Evolutionary conservation across 2,797 vertebrate species (phyloP).

Genomic region (Apogon talboti): DNA sequence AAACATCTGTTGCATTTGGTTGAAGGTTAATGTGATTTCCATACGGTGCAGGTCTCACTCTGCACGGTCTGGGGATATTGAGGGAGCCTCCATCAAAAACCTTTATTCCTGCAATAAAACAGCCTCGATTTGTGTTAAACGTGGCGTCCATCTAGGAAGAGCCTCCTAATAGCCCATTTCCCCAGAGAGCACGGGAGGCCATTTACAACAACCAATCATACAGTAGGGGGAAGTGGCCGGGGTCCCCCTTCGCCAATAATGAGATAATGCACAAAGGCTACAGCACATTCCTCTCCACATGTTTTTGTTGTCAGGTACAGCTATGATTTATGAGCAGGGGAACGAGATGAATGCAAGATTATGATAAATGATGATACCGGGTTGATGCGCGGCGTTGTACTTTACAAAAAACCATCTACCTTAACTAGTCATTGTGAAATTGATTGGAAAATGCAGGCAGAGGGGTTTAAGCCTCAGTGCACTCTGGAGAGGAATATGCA

Average conservation of each 20-base stretch:
- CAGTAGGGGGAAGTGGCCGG: constrained; percentile 13
- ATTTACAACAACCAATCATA: constrained; percentile 57
- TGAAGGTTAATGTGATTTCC: constrained; percentile 17
- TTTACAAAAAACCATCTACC: constrained; percentile 10
- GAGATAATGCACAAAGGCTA: constrained; percentile 55
- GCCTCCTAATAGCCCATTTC: constrained; percentile 58
- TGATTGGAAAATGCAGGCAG: constrained; percentile 29
- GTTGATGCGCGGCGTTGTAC: constrained; percentile 14
- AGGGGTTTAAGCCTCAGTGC: constrained; percentile 9
- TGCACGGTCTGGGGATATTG: neutral
- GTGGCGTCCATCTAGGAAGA: constrained; percentile 28
- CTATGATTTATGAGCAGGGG: constrained; percentile 53
- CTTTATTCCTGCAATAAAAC: constrained; percentile 43
- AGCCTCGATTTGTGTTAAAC: constrained; percentile 55
- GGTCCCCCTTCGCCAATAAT: constrained; percentile 52
- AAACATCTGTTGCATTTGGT: constrained; percentile 20
- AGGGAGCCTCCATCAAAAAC: constrained; percentile 31
- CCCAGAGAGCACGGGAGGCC: constrained; percentile 47
- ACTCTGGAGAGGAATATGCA: constrained; percentile 24
- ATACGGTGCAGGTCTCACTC: neutral
- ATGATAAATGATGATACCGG: constrained; percentile 44
- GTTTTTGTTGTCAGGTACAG: constrained; percentile 35
- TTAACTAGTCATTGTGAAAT: neutral
- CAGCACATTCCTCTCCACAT: constrained; percentile 2
- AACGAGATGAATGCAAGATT: constrained; percentile 27